These are phyloP conservation scores for Penaeus japonicus DNA, from an alignment of 1,140 invertebrate species.

Conservation along the genomic window DNA sequence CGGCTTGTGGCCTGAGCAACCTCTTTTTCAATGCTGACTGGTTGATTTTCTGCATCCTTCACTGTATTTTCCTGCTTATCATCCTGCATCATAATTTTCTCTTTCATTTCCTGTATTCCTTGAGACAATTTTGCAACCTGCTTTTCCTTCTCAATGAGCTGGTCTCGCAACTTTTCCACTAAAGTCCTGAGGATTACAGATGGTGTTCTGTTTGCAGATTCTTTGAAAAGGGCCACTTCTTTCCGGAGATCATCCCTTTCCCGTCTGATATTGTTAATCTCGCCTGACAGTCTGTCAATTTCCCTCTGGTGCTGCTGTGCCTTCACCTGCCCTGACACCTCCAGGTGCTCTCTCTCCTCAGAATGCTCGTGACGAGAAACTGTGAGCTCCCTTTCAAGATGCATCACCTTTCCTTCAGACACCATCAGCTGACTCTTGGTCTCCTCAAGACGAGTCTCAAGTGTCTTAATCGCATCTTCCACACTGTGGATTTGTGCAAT, in stretches of 20 bases:
- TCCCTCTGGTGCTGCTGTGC: conserved; percentile 43
- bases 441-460: conserved; percentile 30
- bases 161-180: conserved; percentile 54
- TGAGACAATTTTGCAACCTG: conserved; percentile 37
- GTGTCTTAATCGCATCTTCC: conserved; percentile 19
- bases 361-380: conserved; percentile 28
- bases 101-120: conserved; percentile 50
- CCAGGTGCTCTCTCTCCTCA: conserved; percentile 46
- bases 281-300: conserved; percentile 25
- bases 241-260: conserved; percentile 43
- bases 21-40: conserved; percentile 32
- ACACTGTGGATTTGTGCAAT: conserved; percentile 34
- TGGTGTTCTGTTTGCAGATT: conserved; percentile 40
- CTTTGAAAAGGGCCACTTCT: conserved; percentile 23
- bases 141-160: conserved; percentile 55
- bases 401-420: conserved; percentile 23
- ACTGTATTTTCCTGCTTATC: neutral
- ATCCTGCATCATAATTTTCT: conserved; percentile 12
- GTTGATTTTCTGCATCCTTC: neutral
- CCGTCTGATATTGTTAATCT: conserved; percentile 15
- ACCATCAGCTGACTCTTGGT: neutral
- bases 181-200: conserved; percentile 47
- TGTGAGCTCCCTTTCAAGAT: conserved; percentile 38
- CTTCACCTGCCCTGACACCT: conserved; percentile 35
- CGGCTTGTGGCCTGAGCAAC: neutral